A percentile compares a stretch with the other conserved stretches of the same genome.
Conservation (phyloP, 2,888 invertebrate genomes). For the Ophioninae sp. region DNA sequence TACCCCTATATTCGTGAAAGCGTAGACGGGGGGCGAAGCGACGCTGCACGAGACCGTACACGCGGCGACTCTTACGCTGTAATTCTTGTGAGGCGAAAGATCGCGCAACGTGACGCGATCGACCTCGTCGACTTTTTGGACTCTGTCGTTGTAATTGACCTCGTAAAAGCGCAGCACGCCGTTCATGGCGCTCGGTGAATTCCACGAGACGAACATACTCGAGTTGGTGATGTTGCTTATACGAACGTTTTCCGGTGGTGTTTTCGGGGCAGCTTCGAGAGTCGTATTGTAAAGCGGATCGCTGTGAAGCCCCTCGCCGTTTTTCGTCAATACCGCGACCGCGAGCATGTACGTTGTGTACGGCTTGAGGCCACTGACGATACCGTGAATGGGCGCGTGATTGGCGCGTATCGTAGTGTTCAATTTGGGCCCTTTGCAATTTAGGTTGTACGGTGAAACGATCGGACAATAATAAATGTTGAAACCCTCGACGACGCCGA, state of each 20-base stretch:
- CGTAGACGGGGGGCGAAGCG: slow-evolving; percentile 82
- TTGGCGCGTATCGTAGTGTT: slow-evolving; percentile 81
- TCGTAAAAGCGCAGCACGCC: slow-evolving; percentile 88
- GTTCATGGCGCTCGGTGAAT: slow-evolving; percentile 87
- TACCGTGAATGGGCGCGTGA: slow-evolving; percentile 82
- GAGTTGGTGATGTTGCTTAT: slow-evolving; percentile 85
- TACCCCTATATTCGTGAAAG: slow-evolving; percentile 85
- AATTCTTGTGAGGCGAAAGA: slow-evolving; percentile 85
- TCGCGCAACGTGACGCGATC: slow-evolving; percentile 70
- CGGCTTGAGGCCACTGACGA: slow-evolving; percentile 86
- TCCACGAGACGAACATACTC: slow-evolving; percentile 86
- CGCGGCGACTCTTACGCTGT: slow-evolving; percentile 87
- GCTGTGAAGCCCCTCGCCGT: slow-evolving; percentile 83
- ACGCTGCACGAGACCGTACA: slow-evolving; percentile 88
- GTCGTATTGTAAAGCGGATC: slow-evolving; percentile 86
- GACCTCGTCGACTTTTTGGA: slow-evolving; percentile 70
- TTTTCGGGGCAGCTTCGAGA: slow-evolving; percentile 86
- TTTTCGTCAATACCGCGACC: slow-evolving; percentile 85
- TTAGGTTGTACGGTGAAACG: slow-evolving; percentile 82
- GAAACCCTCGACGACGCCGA: slow-evolving; percentile 88
- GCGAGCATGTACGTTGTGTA: slow-evolving; percentile 89
- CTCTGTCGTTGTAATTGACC: slow-evolving; percentile 82
- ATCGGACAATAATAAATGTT: slow-evolving; percentile 89
- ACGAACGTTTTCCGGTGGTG: slow-evolving; percentile 84
- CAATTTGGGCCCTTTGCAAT: slow-evolving; percentile 83